phyloP scores from a whole-genome alignment of 2,888 invertebrate species.

The Merodon equestris region DNA sequence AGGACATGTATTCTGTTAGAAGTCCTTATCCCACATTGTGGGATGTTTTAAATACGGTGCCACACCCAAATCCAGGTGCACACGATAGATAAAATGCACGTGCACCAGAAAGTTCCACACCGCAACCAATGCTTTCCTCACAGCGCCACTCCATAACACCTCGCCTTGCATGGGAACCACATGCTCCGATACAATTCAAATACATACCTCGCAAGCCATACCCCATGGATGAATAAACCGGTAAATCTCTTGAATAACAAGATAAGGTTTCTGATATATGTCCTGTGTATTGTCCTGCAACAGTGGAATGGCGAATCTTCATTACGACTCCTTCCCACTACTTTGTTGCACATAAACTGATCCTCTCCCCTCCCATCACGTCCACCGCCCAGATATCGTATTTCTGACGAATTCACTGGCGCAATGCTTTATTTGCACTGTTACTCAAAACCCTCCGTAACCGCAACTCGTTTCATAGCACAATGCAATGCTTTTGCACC shows the following conservation, averaged over 20 bases:
- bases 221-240: neutral
- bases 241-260: slow-evolving; percentile 11
- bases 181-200: slow-evolving; percentile 16
- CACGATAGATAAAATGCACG: too few species aligned
- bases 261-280: neutral
- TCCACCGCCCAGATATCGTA: neutral
- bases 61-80: too few species aligned
- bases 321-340: slow-evolving; percentile 17
- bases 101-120: too few species aligned
- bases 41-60: too few species aligned
- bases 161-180: neutral
- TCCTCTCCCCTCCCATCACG: too few species aligned
- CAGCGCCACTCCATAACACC: too few species aligned
- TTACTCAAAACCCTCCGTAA: neutral
- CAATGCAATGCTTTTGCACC: slow-evolving; percentile 20
- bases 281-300: neutral
- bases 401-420: neutral
- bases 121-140: too few species aligned
- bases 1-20: too few species aligned
- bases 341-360: neutral
- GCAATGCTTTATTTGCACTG: neutral
- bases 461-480: neutral
- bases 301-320: slow-evolving; percentile 6
- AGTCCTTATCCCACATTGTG: too few species aligned
- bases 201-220: neutral